Evolutionary conservation across 1,140 invertebrate genomes (phyloP).

Genomic region (Hycleus phaleratus): DNA sequence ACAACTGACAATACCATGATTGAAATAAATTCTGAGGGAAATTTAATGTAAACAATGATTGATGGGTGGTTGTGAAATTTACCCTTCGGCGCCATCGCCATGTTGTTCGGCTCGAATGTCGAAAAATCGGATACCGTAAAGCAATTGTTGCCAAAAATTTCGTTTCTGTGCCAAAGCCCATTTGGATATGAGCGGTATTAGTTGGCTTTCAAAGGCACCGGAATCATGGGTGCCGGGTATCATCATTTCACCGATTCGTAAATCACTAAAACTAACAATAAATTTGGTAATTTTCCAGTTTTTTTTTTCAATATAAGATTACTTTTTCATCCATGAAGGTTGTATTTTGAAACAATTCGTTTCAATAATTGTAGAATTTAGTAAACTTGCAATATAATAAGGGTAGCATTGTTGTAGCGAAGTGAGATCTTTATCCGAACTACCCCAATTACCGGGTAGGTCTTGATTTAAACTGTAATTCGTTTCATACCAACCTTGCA

Average conservation of each 20-base stretch:
- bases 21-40: slow-evolving; percentile 54
- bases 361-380: slow-evolving; percentile 42
- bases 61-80: not conserved
- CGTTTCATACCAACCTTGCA: slow-evolving; percentile 2
- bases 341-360: slow-evolving; percentile 55
- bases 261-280: slow-evolving; percentile 38
- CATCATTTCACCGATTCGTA: slow-evolving; percentile 49
- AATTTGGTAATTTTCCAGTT: not conserved
- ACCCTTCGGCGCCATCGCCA: slow-evolving; percentile 25
- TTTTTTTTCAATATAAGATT: not conserved
- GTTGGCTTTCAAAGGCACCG: slow-evolving; percentile 45
- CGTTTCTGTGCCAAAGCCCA: slow-evolving; percentile 52
- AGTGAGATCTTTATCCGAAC: slow-evolving; percentile 22
- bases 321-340: slow-evolving; percentile 55
- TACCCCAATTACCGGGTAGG: slow-evolving; percentile 35
- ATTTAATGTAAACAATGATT: not conserved
- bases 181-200: too few relatives aligned
- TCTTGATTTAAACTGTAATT: not conserved
- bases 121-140: slow-evolving; percentile 72
- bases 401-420: slow-evolving; percentile 42
- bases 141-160: slow-evolving; percentile 68
- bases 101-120: slow-evolving; percentile 65
- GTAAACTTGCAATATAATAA: slow-evolving; percentile 49
- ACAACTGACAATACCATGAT: slow-evolving; percentile 58
- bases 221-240: slow-evolving; percentile 66